Conservation (phyloP, 2,888 invertebrate genomes). For the Stomorhina lunata region DNA sequence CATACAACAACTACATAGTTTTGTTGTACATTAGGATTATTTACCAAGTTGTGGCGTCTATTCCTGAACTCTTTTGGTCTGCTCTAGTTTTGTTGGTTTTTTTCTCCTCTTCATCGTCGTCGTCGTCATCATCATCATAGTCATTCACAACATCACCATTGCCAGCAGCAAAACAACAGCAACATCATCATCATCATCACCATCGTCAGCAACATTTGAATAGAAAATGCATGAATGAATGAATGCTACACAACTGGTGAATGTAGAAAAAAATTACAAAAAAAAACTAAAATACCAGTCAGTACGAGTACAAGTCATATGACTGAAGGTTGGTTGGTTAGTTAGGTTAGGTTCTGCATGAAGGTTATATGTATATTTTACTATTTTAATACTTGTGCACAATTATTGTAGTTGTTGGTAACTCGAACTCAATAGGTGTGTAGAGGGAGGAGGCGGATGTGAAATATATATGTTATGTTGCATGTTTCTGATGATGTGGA, state of each 20-base stretch:
- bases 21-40: slow-evolving; percentile 48
- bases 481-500: slow-evolving; percentile 11
- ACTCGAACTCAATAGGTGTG: no score
- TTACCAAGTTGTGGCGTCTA: slow-evolving; percentile 56
- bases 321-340: slow-evolving; percentile 42
- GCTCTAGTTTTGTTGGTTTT: slow-evolving; percentile 37
- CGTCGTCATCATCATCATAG: background rate
- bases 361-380: background rate
- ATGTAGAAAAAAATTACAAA: slow-evolving; percentile 9
- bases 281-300: slow-evolving; percentile 27
- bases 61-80: slow-evolving; percentile 36
- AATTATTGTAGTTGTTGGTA: slow-evolving; percentile 10
- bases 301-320: background rate
- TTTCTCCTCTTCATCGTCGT: background rate
- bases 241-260: slow-evolving; percentile 22
- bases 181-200: slow-evolving; percentile 6
- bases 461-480: no score
- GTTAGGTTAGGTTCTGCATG: slow-evolving; percentile 45
- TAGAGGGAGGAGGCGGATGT: slow-evolving; percentile 18
- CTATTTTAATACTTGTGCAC: background rate
- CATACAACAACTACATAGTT: slow-evolving; percentile 40
- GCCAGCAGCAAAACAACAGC: background rate
- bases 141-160: background rate
- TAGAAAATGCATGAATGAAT: slow-evolving; percentile 62
- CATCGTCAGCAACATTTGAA: slow-evolving; percentile 42